phyloP scores from a whole-genome alignment of 2,888 invertebrate species.

The Cordylochernes scorpioides region DNA sequence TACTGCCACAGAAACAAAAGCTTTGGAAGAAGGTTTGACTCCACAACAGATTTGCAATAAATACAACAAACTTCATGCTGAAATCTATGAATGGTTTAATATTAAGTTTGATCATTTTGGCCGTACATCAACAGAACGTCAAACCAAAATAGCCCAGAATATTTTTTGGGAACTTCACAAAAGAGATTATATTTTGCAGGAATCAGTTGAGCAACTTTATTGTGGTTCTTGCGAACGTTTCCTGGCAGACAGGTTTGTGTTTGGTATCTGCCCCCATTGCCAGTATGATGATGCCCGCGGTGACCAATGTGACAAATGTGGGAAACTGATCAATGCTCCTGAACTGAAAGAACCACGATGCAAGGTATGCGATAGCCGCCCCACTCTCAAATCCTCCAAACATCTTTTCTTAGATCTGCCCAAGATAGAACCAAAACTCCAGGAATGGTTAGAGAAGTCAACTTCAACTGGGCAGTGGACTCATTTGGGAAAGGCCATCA shows the following conservation, averaged over 20 bases:
- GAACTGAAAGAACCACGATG: constrained; percentile 62
- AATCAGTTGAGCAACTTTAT: constrained; percentile 65
- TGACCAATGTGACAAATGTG: constrained; percentile 94
- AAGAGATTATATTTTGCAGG: constrained; percentile 51
- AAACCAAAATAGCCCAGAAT: constrained; percentile 69
- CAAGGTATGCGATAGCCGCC: constrained; percentile 45
- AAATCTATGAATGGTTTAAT: constrained; percentile 88
- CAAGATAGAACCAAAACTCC: constrained; percentile 31
- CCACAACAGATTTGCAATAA: constrained; percentile 85
- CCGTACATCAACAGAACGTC: constrained; percentile 68
- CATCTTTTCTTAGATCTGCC: constrained; percentile 86
- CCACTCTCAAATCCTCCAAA: constrained; percentile 44
- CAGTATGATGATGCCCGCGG: constrained; percentile 76
- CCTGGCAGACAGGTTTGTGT: constrained; percentile 50
- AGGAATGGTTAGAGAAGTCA: constrained; percentile 39
- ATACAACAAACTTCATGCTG: constrained; percentile 67
- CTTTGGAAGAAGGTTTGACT: constrained; percentile 62
- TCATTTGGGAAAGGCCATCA: constrained; percentile 56
- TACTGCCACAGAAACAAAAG: constrained; percentile 96
- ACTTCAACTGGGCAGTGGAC: constrained; percentile 42
- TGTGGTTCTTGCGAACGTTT: constrained; percentile 29
- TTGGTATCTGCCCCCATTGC: constrained; percentile 83
- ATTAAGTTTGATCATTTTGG: constrained; percentile 93
- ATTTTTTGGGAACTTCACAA: constrained; percentile 56
- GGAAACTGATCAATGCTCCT: constrained; percentile 72